These are phyloP conservation scores for Chorisops tibialis DNA, from an alignment of 2,888 invertebrate species.

Conservation along the genomic window DNA sequence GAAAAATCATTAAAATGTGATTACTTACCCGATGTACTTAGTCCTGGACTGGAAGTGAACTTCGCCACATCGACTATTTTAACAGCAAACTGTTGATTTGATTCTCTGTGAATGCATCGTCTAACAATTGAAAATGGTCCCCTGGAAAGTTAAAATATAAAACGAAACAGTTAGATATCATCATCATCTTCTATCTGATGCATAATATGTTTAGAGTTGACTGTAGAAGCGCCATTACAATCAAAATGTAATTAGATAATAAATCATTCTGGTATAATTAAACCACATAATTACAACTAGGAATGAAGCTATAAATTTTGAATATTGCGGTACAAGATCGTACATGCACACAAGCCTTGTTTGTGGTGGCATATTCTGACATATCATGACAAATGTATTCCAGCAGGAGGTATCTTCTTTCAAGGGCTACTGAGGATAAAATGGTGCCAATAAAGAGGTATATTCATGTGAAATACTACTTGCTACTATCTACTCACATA, in stretches of 20 bases:
- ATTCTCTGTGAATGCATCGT: slow-evolving; percentile 91
- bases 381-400: neutral
- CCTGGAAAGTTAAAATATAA: slow-evolving; percentile 52
- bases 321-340: neutral
- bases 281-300: slow-evolving; percentile 14
- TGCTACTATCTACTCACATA: too few species aligned
- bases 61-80: slow-evolving; percentile 98
- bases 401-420: too few species aligned
- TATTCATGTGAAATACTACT: too few species aligned
- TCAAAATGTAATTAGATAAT: slow-evolving; percentile 8
- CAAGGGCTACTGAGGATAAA: too few species aligned
- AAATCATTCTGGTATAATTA: slow-evolving; percentile 12
- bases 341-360: neutral
- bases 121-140: slow-evolving; percentile 96
- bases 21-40: slow-evolving; percentile 86
- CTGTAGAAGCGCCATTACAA: neutral
- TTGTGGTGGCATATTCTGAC: neutral
- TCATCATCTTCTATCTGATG: neutral
- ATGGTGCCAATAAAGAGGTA: too few species aligned
- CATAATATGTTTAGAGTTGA: neutral
- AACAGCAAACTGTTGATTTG: slow-evolving; percentile 93
- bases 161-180: neutral
- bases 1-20: neutral
- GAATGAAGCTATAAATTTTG: slow-evolving; percentile 3
- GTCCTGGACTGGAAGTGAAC: slow-evolving; percentile 93